phyloP scores from a whole-genome alignment of 2,888 invertebrate species.

The Hyposoter didymator region DNA sequence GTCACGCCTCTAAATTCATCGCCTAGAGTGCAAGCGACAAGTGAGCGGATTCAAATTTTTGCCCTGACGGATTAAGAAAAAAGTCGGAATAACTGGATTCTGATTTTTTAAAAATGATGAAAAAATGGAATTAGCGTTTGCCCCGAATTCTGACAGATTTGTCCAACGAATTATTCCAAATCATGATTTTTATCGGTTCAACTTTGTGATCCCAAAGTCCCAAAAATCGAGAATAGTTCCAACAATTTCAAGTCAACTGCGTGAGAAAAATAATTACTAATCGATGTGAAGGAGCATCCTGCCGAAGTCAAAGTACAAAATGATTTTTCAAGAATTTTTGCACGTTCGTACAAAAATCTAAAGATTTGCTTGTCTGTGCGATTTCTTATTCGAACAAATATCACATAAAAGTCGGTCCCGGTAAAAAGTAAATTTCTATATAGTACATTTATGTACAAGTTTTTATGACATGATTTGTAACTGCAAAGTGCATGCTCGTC shows the following conservation, averaged over 20 bases:
- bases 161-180: background rate
- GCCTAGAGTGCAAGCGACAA: background rate
- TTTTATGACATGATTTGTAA: slow-evolving; percentile 29
- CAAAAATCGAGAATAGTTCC: background rate
- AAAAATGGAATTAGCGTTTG: background rate
- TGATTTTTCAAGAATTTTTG: background rate
- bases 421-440: slow-evolving; percentile 31
- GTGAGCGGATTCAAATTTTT: background rate
- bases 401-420: slow-evolving; percentile 27
- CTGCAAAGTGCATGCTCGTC: background rate
- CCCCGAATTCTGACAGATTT: background rate
- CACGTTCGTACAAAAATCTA: background rate
- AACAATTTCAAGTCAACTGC: background rate
- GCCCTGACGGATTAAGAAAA: background rate
- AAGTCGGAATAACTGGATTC: background rate
- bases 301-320: background rate
- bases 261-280: background rate
- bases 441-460: slow-evolving; percentile 51
- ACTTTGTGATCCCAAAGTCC: background rate
- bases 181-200: background rate
- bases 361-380: background rate
- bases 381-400: slow-evolving; percentile 21
- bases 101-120: background rate
- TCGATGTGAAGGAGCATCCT: background rate
- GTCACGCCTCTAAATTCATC: background rate